These are phyloP conservation scores for Rotaria macrura DNA, from an alignment of 2,888 invertebrate genomes.

Conservation along the genomic window DNA sequence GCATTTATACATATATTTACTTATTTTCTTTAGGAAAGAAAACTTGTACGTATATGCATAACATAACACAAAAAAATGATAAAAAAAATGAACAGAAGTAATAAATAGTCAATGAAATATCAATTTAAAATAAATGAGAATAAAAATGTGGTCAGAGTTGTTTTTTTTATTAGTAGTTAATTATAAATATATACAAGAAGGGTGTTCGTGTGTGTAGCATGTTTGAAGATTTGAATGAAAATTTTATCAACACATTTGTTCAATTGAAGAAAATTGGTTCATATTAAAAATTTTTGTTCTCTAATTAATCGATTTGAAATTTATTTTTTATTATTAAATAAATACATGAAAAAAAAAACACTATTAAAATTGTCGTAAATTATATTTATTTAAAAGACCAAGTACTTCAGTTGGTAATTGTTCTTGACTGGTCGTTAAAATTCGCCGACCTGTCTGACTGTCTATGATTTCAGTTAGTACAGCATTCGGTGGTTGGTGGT, in stretches of 20 bases:
- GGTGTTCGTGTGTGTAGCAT: too few species aligned
- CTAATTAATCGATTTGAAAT: neutral
- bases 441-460: neutral
- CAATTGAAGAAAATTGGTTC: neutral
- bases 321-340: neutral
- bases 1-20: neutral
- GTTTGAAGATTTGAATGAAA: neutral
- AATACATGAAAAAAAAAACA: neutral
- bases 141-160: neutral
- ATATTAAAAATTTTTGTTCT: neutral
- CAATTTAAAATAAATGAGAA: neutral
- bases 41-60: neutral
- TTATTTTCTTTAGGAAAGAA: neutral
- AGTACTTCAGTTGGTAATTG: neutral
- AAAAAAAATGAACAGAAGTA: neutral
- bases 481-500: neutral
- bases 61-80: neutral
- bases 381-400: constrained; percentile 5
- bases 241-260: too few species aligned
- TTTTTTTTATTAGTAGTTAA: neutral
- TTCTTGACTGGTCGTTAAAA: neutral
- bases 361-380: neutral
- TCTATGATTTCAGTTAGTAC: neutral
- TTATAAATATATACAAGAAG: too few species aligned
- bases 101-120: neutral